phyloP scores from a whole-genome alignment of 2,888 invertebrate species.

The Drosophila dives region DNA sequence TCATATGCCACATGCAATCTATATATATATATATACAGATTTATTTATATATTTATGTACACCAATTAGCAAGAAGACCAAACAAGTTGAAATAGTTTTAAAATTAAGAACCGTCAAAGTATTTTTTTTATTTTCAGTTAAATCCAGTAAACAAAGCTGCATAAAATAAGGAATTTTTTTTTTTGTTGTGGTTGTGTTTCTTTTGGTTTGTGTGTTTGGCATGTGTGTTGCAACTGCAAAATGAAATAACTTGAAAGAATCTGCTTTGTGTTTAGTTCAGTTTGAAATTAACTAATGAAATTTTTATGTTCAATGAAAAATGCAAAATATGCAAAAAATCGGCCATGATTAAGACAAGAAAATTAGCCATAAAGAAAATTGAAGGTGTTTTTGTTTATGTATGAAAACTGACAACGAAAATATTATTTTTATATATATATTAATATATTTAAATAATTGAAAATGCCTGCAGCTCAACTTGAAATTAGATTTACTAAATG shows the following conservation, averaged over 20 bases:
- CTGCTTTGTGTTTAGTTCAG: background rate
- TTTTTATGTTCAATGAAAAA: background rate
- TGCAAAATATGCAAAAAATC: background rate
- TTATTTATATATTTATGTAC: background rate
- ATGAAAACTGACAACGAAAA: background rate
- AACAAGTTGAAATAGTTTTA: too few relatives aligned
- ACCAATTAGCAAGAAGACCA: background rate
- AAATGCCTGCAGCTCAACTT: background rate
- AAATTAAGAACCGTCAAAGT: background rate
- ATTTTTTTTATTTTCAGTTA: background rate
- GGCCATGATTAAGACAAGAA: background rate
- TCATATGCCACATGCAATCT: background rate
- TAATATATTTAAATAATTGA: background rate
- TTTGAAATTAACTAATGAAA: background rate
- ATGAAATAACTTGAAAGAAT: background rate
- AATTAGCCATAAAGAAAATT: background rate
- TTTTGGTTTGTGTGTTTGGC: background rate
- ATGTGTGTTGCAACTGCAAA: background rate
- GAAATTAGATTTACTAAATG: background rate
- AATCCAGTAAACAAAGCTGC: background rate
- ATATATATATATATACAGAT: background rate
- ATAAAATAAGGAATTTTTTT: background rate
- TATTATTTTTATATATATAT: background rate
- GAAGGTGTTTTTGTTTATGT: background rate
- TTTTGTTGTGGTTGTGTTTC: background rate